Percentiles rank a stretch among this genome's conserved stretches.
phyloP scores from a whole-genome alignment of 2,797 vertebrate genomes.

The Halcyon badia region DNA sequence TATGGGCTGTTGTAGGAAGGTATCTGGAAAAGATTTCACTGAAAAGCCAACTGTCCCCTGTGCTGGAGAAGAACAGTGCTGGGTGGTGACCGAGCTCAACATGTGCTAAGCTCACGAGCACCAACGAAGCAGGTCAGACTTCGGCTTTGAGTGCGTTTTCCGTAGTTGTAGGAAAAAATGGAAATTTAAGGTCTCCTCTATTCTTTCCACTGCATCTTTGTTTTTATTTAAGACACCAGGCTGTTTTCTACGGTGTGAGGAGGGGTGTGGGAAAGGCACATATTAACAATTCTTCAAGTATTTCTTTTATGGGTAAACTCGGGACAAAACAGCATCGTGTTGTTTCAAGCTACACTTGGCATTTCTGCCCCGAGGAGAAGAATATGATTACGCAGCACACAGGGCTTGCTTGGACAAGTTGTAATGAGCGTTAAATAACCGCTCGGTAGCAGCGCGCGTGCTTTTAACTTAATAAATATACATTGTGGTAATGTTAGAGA shows the following conservation, averaged over 20 bases:
- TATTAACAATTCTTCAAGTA: background rate
- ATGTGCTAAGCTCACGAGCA: background rate
- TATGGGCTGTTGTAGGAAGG: background rate
- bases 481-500: constrained; percentile 45
- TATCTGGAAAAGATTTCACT: background rate
- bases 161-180: background rate
- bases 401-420: constrained; percentile 74
- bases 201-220: background rate
- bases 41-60: fast-evolving
- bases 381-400: background rate
- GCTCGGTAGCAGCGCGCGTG: constrained; percentile 20
- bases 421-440: constrained; percentile 52
- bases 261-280: background rate
- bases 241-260: background rate
- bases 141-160: background rate
- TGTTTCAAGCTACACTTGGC: constrained; percentile 52
- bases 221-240: background rate
- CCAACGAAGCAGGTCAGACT: background rate
- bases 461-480: constrained; percentile 66
- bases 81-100: background rate
- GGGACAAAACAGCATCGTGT: constrained; percentile 44
- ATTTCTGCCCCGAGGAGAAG: constrained; percentile 69
- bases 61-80: background rate
- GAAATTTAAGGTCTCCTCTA: fast-evolving
- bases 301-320: constrained; percentile 40